These are phyloP conservation scores for Sinelater perroti DNA, from an alignment of 2,888 invertebrate genomes.

Conservation along the genomic window DNA sequence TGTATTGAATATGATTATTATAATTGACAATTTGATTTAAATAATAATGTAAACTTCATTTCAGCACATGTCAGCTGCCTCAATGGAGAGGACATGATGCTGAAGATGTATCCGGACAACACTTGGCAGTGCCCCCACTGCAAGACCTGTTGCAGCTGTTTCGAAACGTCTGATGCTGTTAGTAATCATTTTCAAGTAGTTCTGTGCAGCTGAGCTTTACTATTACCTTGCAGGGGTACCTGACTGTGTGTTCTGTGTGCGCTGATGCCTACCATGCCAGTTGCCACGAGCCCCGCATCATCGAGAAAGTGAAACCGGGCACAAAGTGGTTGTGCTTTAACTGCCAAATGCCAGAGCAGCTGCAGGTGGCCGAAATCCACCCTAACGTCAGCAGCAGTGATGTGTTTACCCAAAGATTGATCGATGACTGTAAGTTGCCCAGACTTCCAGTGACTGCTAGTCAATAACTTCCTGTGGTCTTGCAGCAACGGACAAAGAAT, in stretches of 20 bases:
- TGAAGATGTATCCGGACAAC: conserved; percentile 70
- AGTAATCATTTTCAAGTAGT: conserved; percentile 55
- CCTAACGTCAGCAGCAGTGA: conserved; percentile 53
- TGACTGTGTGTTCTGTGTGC: conserved; percentile 84
- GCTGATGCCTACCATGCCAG: conserved; percentile 84
- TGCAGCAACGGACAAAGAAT: neutral
- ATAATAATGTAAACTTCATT: conserved; percentile 45
- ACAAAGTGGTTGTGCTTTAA: conserved; percentile 78
- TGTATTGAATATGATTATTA: too few relatives aligned
- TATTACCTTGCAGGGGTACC: conserved; percentile 48
- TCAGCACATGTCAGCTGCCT: conserved; percentile 75
- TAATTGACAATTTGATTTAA: too few relatives aligned
- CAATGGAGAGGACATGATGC: conserved; percentile 72
- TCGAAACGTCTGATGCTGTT: conserved; percentile 78
- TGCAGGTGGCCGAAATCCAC: conserved; percentile 57
- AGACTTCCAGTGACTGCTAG: too few relatives aligned
- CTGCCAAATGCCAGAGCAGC: conserved; percentile 63
- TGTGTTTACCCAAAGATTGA: conserved; percentile 30
- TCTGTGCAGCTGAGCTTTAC: neutral
- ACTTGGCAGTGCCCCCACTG: conserved; percentile 92
- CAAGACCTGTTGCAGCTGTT: conserved; percentile 85
- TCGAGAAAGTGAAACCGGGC: conserved; percentile 66
- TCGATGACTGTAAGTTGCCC: conserved; percentile 8
- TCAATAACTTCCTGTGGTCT: too few relatives aligned
- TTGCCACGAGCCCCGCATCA: conserved; percentile 79